A percentile compares a stretch with the other conserved stretches of the same genome.
Evolutionary conservation across 2,888 invertebrate species (phyloP).

Genomic region (Matsumyia berberina): DNA sequence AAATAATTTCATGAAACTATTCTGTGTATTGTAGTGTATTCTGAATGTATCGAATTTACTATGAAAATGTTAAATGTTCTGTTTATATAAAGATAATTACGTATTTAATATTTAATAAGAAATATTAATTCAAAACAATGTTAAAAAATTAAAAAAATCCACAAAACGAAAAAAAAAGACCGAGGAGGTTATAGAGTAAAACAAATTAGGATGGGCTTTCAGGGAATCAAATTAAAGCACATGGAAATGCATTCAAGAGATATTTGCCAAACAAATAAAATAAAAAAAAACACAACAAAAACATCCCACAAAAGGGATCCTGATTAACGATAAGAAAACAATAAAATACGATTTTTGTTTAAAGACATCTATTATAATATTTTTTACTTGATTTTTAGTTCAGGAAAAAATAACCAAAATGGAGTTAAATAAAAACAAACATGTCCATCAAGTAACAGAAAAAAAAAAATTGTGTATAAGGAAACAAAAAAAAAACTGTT

Average conservation of each 20-base stretch:
- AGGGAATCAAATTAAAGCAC: neutral
- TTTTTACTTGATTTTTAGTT: constrained; percentile 8
- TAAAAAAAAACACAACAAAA: constrained; percentile 15
- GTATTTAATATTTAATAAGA: constrained; percentile 29
- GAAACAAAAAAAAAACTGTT: constrained; percentile 62
- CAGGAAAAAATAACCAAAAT: neutral
- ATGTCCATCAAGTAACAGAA: constrained; percentile 49
- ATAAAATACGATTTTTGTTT: neutral
- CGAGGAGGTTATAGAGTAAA: neutral
- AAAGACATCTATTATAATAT: neutral
- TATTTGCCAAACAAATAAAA: neutral
- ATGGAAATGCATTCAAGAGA: neutral
- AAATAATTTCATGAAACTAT: neutral
- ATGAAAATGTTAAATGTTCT: constrained; percentile 36
- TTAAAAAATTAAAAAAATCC: neutral
- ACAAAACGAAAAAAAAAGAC: neutral
- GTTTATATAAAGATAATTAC: constrained; percentile 34
- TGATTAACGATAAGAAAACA: neutral
- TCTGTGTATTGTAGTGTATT: constrained; percentile 11
- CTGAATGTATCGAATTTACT: constrained; percentile 9
- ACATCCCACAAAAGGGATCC: constrained; percentile 2
- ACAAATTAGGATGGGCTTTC: neutral
- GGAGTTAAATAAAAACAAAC: constrained; percentile 29
- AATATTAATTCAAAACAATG: constrained; percentile 16
- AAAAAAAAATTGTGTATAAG: constrained; percentile 42